Conservation (phyloP, 2,113 vertebrate species). For the Cettia cetti region DNA sequence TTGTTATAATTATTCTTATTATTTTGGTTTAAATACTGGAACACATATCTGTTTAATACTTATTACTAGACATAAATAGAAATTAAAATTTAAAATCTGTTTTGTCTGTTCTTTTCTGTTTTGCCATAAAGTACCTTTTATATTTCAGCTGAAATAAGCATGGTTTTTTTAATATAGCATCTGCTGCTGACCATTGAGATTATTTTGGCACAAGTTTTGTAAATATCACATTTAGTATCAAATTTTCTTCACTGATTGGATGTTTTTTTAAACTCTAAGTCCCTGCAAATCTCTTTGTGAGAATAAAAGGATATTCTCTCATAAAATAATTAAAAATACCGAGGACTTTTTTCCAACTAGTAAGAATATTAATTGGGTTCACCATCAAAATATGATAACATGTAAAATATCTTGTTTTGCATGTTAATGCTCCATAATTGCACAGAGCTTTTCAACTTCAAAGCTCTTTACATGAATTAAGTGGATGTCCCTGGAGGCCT, state of each 20-base stretch:
- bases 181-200: neutral
- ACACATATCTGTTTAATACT: neutral
- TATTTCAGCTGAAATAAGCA: neutral
- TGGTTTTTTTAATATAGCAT: neutral
- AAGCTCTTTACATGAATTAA: conserved; percentile 43
- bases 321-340: conserved; percentile 1
- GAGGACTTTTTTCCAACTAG: neutral
- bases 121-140: neutral
- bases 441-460: conserved; percentile 34
- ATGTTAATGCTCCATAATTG: conserved; percentile 26
- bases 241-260: neutral
- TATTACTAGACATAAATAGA: neutral
- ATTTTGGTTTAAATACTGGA: neutral
- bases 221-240: neutral
- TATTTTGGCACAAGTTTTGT: neutral
- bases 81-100: neutral
- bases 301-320: neutral
- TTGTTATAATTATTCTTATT: neutral
- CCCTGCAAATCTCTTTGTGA: neutral
- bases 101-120: neutral
- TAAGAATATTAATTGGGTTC: conserved; percentile 25
- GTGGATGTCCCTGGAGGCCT: neutral
- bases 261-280: neutral
- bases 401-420: conserved; percentile 37
- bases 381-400: conserved; percentile 1